Evolutionary conservation across 2,797 vertebrate genomes (phyloP).

Genomic region (Sebastes flavidus): DNA sequence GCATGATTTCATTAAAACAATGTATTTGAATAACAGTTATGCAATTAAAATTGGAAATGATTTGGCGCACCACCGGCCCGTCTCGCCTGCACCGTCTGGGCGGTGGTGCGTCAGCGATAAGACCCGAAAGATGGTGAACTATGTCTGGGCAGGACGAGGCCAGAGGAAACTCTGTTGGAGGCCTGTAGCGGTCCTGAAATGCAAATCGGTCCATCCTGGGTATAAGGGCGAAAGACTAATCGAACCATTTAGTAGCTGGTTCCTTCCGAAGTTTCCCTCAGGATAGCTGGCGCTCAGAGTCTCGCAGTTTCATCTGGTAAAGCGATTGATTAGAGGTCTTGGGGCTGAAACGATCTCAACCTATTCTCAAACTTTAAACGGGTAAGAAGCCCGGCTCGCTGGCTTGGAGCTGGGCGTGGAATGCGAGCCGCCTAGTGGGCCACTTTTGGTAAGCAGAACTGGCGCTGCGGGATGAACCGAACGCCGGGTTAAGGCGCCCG

Average conservation of each 20-base stretch:
- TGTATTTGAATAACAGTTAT: background rate
- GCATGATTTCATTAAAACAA: background rate
- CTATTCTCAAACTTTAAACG: background rate
- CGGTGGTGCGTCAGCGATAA: slow-evolving; percentile 43
- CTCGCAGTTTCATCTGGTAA: slow-evolving; percentile 1
- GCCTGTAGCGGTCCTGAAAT: slow-evolving; percentile 31
- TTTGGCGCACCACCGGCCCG: slow-evolving; percentile 38
- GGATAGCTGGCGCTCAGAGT: background rate
- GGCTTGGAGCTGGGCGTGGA: too few species aligned
- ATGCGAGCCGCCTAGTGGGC: too few species aligned
- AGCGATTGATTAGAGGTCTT: background rate
- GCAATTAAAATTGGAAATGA: background rate
- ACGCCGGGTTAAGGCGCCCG: too few species aligned
- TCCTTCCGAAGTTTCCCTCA: too few species aligned
- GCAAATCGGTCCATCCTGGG: slow-evolving; percentile 38
- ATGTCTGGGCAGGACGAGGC: slow-evolving; percentile 16
- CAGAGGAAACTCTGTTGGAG: slow-evolving; percentile 33
- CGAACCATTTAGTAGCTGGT: background rate
- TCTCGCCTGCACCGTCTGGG: slow-evolving; percentile 13
- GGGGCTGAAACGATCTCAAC: background rate
- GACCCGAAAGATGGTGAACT: slow-evolving; percentile 37
- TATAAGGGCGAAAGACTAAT: background rate
- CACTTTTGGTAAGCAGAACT: too few species aligned
- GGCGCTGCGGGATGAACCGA: too few species aligned
- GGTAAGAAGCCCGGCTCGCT: too few species aligned